Percentiles rank a stretch among this genome's conserved stretches.
phyloP scores from a whole-genome alignment of 2,888 invertebrate species.

The Lasioglossum vierecki region DNA sequence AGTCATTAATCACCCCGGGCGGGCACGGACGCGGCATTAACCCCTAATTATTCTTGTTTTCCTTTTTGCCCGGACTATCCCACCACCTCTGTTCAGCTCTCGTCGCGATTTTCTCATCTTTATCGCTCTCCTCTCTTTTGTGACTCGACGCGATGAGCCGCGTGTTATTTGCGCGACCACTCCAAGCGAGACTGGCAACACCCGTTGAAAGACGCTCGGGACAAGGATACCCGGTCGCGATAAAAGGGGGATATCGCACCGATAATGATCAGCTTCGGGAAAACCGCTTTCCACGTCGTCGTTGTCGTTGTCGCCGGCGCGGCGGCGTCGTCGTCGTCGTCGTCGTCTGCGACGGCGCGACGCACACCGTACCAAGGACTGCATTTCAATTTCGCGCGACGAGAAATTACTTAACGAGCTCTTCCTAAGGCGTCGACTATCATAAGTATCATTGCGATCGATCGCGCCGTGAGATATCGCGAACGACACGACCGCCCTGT shows the following conservation, averaged over 20 bases:
- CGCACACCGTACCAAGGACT: constrained; percentile 29
- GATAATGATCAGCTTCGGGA: constrained; percentile 59
- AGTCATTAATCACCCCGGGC: constrained; percentile 64
- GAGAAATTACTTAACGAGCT: constrained; percentile 48
- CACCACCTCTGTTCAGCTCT: not conserved
- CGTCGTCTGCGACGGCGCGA: not conserved
- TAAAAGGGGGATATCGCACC: constrained; percentile 51
- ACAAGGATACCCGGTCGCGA: constrained; percentile 37
- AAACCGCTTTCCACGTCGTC: constrained; percentile 44
- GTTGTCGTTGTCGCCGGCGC: not conserved
- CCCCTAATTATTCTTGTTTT: constrained; percentile 64
- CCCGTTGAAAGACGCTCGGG: constrained; percentile 28
- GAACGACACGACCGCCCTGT: constrained; percentile 16
- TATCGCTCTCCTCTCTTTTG: constrained; percentile 24
- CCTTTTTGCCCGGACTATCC: not conserved
- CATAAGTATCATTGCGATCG: constrained; percentile 49
- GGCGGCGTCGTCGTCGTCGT: not conserved
- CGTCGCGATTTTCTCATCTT: constrained; percentile 19
- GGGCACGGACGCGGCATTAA: constrained; percentile 56
- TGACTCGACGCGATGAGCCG: not conserved
- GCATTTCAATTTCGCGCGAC: constrained; percentile 57
- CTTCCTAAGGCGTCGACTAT: constrained; percentile 28
- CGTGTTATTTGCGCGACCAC: constrained; percentile 52
- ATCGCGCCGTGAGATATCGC: constrained; percentile 43
- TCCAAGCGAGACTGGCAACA: constrained; percentile 2